Evolutionary conservation across 1,140 invertebrate species (phyloP), one percentile per base, ranked within the genome.

Genomic region (Eriocheir sinensis): DNA sequence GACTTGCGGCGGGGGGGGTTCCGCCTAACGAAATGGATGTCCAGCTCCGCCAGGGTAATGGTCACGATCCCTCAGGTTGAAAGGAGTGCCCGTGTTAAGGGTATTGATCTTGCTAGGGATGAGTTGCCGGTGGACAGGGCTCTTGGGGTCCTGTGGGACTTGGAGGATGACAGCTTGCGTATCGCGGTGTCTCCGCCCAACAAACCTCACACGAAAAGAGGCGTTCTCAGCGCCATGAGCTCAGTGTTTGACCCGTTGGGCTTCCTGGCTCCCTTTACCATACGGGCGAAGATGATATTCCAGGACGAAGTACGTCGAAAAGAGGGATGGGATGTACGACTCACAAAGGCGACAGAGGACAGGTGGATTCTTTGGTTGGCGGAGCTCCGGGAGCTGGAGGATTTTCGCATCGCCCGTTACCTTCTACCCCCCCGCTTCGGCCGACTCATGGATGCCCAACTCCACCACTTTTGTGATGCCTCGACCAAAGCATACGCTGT

Each of bases 391-490:
- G 17, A 48, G 38, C 17, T 90, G 88, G 30, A 15, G 15, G 41
- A 53, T 21, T 90, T 90, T 15, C 40, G 32, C 0, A 44, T 44
- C 2, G 15, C 0, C 41, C 3, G 88, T 3, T 44, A 3, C 44
- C 21, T 41, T n/a, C n/a, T 44, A 0, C 38, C 9, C 41, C 32
- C 9, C 21, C 40, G 3, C 4, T 41, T 90, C 44, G 41, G 88
- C 17, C 88, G 30, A n/a, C 17, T 53, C 40, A 21, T 53, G 27
- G n/a, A 27, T 30, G 41, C 44, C 4, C 41, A 83, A 32, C 60
- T 88, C 2, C 79, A 92, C n/a, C 41, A 36, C 40, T 92, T 92
- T 30, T 83, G 79, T 38, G 72, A 92, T 32, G 88, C 88, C 8
- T 89, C 88, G 30, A 36, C 34, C 8, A 41, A 32, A 32, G 88